These are phyloP conservation scores for Pachypsylla venusta DNA, from an alignment of 1,140 invertebrate species.

Conservation along the genomic window DNA sequence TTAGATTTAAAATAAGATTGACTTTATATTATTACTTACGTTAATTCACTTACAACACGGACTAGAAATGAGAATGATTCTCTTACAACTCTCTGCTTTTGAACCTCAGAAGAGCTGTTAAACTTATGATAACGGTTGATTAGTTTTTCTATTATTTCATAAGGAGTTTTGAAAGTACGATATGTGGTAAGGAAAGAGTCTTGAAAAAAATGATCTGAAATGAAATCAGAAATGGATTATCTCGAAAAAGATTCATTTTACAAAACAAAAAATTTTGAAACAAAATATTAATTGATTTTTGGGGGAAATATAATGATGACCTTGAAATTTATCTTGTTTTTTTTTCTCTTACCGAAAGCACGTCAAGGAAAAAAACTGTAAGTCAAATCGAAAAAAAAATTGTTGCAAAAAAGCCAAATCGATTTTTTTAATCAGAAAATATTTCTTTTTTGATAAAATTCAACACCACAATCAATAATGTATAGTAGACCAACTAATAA, in stretches of 20 bases:
- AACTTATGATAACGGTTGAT: slow-evolving; percentile 74
- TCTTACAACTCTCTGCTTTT: slow-evolving; percentile 61
- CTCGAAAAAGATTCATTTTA: background rate
- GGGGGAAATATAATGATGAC: background rate
- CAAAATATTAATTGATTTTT: no score
- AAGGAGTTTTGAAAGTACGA: slow-evolving; percentile 81
- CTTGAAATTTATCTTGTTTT: background rate
- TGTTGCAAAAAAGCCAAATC: no score
- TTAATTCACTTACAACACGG: slow-evolving; percentile 81
- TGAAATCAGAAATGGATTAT: slow-evolving; percentile 24
- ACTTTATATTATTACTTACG: no score
- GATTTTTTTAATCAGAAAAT: no score
- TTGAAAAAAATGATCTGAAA: slow-evolving; percentile 79
- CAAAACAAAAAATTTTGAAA: background rate
- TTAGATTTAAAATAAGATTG: no score
- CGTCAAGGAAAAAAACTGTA: background rate
- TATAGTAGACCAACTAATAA: no score
- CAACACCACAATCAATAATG: no score
- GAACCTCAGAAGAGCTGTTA: slow-evolving; percentile 49
- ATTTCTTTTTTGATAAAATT: no score
- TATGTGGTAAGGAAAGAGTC: slow-evolving; percentile 96
- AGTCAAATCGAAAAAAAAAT: background rate
- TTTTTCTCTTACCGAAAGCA: background rate
- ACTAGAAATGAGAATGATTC: slow-evolving; percentile 81
- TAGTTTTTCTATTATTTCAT: slow-evolving; percentile 73